Conservation (phyloP, 1,140 invertebrate species). For the Laupala kohalensis region DNA sequence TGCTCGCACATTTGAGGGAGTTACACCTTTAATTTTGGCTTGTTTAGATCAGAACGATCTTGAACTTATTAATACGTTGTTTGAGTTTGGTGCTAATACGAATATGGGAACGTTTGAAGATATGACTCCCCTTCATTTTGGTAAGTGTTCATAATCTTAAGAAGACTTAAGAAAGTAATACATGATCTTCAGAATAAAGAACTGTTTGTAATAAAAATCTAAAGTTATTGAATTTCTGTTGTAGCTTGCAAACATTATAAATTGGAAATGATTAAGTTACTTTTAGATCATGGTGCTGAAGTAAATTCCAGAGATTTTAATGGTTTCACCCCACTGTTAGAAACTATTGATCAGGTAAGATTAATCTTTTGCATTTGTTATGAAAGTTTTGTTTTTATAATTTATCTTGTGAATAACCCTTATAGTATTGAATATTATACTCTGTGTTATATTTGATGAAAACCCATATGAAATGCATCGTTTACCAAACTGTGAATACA, state of each 20-base stretch:
- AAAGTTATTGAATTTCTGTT: neutral
- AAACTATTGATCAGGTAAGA: neutral
- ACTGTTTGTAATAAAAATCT: neutral
- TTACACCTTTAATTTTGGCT: neutral
- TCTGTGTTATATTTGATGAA: too few relatives aligned
- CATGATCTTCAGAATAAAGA: too few relatives aligned
- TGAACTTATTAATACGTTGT: neutral
- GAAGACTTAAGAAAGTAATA: neutral
- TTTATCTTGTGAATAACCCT: too few relatives aligned
- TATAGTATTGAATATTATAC: too few relatives aligned
- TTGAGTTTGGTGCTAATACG: neutral
- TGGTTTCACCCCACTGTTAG: neutral
- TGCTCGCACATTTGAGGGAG: neutral
- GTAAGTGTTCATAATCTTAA: neutral
- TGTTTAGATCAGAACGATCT: neutral
- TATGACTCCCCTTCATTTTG: slow-evolving; percentile 1
- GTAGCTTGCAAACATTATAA: neutral
- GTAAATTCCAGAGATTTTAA: neutral
- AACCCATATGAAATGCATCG: too few relatives aligned
- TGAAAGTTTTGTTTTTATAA: too few relatives aligned
- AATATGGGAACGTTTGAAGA: neutral
- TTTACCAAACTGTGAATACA: too few relatives aligned
- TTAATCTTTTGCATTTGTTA: too few relatives aligned
- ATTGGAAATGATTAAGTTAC: neutral
- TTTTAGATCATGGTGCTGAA: neutral